Percentiles rank a stretch among this genome's conserved stretches.
Evolutionary conservation across 2,113 vertebrate genomes (phyloP).

Genomic region (Hassar affinis): DNA sequence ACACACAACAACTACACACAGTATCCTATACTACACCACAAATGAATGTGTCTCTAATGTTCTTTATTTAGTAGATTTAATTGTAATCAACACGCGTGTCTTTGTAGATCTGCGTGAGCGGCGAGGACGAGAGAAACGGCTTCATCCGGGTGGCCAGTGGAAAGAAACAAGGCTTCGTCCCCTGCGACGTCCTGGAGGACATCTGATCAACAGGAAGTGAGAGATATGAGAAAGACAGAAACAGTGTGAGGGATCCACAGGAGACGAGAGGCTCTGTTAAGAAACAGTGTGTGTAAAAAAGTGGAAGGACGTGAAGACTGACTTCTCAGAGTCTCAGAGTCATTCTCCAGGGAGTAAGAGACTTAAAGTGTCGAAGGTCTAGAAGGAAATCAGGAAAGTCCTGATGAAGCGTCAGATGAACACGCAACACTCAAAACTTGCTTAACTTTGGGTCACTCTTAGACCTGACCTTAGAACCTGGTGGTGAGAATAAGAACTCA

Average conservation of each 20-base stretch:
- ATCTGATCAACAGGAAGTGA: conserved; percentile 74
- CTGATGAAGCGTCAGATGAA: background rate
- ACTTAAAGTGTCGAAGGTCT: background rate
- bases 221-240: background rate
- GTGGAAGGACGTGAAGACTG: background rate
- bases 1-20: too few relatives aligned
- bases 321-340: too few relatives aligned
- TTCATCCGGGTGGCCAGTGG: conserved; percentile 91
- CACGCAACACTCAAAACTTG: background rate
- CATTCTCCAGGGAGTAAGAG: background rate
- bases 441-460: too few relatives aligned
- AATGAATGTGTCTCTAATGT: too few relatives aligned
- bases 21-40: too few relatives aligned
- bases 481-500: background rate
- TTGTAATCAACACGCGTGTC: conserved; percentile 34
- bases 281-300: background rate
- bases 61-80: background rate
- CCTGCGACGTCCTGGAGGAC: conserved; percentile 85
- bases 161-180: conserved; percentile 91
- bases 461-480: background rate
- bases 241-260: background rate
- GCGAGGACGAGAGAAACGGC: conserved; percentile 82
- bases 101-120: conserved; percentile 88
- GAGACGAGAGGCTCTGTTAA: background rate
- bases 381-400: too few relatives aligned